These are phyloP conservation scores for Drosophila elegans DNA, from an alignment of 1,140 invertebrate genomes.

Conservation along the genomic window DNA sequence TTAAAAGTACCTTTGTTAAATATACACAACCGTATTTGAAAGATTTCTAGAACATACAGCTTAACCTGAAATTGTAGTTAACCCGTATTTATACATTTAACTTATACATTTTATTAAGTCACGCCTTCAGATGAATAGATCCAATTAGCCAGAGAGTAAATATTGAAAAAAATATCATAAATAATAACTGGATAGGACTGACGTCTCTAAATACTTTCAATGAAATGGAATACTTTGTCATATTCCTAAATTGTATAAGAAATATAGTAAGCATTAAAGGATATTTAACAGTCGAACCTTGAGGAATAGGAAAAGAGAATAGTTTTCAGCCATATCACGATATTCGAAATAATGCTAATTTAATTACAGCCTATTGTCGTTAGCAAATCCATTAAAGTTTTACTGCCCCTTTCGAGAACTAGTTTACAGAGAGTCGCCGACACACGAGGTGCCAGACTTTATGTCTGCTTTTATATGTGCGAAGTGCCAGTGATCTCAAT, in stretches of 20 bases:
- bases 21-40: neutral
- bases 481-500: neutral
- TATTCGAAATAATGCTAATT: conserved; percentile 41
- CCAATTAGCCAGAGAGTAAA: neutral
- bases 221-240: neutral
- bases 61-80: conserved; percentile 13
- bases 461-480: conserved; percentile 21
- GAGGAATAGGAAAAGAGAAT: neutral
- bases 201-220: neutral
- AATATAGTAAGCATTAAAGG: neutral
- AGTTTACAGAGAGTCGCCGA: conserved; percentile 17
- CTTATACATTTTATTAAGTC: neutral
- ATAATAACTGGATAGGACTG: neutral
- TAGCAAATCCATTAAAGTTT: conserved; percentile 42
- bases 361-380: conserved; percentile 42
- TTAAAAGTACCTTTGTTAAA: too few relatives aligned
- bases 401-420: conserved; percentile 19
- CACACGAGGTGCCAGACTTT: conserved; percentile 23
- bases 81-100: conserved; percentile 1
- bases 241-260: too few relatives aligned
- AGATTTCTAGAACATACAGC: conserved; percentile 3
- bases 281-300: neutral
- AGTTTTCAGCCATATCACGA: conserved; percentile 30
- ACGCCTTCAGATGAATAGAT: neutral
- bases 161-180: too few relatives aligned